Conservation (phyloP, 2,113 vertebrate species). For the Noctilio leporinus region DNA sequence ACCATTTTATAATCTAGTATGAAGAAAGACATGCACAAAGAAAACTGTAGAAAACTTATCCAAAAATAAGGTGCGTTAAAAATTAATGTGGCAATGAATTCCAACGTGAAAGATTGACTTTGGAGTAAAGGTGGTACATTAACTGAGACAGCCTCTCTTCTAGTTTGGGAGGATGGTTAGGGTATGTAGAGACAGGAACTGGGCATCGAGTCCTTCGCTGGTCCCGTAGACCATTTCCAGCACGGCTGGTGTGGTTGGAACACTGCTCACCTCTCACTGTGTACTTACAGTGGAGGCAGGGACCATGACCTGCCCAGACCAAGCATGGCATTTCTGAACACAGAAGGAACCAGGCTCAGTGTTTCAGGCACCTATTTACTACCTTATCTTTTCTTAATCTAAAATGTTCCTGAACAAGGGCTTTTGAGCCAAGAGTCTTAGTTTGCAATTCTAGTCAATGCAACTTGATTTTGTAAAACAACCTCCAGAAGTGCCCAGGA, state of each 20-base stretch:
- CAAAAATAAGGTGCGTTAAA: neutral
- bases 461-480: conserved; percentile 40
- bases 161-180: neutral
- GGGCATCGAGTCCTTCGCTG: neutral
- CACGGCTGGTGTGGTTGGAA: neutral
- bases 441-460: conserved; percentile 40
- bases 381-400: conserved; percentile 34
- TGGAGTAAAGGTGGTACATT: neutral
- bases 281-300: neutral
- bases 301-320: neutral
- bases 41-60: neutral
- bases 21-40: neutral
- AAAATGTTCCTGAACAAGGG: conserved; percentile 3
- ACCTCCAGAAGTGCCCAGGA: conserved; percentile 32
- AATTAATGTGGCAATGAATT: neutral
- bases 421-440: conserved; percentile 42
- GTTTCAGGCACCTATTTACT: conserved; percentile 2
- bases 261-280: neutral
- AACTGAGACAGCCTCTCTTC: neutral
- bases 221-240: neutral
- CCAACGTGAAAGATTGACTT: neutral
- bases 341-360: neutral
- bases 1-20: neutral
- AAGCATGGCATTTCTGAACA: neutral
- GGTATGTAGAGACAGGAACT: neutral